A percentile compares a stretch with the other conserved stretches of the same genome.
These are phyloP conservation scores for Bhutanitis thaidina DNA, from an alignment of 2,888 invertebrate genomes.

Conservation along the genomic window DNA sequence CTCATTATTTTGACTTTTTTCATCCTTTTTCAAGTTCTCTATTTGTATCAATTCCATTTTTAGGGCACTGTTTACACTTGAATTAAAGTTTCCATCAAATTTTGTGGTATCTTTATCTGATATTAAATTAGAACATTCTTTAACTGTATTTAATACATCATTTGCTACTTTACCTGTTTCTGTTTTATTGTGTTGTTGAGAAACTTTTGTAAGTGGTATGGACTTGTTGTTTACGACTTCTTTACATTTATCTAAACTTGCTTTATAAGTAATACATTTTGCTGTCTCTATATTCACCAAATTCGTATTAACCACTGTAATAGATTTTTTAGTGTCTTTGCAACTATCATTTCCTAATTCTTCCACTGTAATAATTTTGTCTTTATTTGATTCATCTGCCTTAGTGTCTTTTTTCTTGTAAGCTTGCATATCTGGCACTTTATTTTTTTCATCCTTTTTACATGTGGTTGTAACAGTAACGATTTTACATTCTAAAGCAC, in stretches of 20 bases:
- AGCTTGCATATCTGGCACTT: background rate
- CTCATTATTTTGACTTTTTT: background rate
- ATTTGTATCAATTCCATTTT: background rate
- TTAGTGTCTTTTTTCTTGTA: slow-evolving; percentile 2
- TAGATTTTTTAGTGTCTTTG: background rate
- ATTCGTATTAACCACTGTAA: background rate
- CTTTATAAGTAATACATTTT: background rate
- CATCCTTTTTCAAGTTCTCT: background rate
- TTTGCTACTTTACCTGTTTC: background rate
- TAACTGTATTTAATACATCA: background rate
- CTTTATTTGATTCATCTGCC: no score
- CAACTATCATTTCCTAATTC: no score
- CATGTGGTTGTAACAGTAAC: background rate
- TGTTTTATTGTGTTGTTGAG: background rate
- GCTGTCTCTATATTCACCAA: background rate
- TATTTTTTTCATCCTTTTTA: background rate
- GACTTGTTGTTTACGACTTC: background rate
- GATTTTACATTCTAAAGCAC: background rate
- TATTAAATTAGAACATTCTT: background rate
- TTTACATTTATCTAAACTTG: background rate
- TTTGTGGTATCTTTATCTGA: background rate
- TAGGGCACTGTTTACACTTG: background rate
- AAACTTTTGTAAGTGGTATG: background rate
- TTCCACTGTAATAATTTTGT: no score
- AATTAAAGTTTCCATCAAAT: no score